Evolutionary conservation across 1,140 invertebrate species (phyloP), one percentile per base, ranked within the genome.

Genomic region (Drosophila erecta): DNA sequence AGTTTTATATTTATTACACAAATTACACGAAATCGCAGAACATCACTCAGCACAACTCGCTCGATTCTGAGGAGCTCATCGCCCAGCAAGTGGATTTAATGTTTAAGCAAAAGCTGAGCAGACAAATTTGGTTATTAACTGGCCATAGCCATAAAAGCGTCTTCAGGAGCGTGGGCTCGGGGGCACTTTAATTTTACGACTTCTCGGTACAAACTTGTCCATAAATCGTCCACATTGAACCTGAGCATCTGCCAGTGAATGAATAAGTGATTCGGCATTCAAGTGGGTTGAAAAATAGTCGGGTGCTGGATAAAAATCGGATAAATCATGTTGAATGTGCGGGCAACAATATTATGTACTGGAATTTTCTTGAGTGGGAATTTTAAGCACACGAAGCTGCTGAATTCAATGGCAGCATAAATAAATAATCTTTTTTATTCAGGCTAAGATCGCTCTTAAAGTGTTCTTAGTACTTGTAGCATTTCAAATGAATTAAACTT

Each of bases 51-150:
- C 24, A 12, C 41, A 37, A 33, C 27, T 27, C 37, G 22, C 64
- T 49, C 66, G 65, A 35, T 69, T 56, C 54, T 54, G 30, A 40
- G 35, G 3, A 47, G 41, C 64, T 59, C 65, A 70, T 70, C 51
- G 49, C 35, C 6, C n/a, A 57, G 67, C 43, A 38, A 47, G 47
- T 56, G n/a, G 20, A 50, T 15, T 71, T 37, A 70, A 57, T 38
- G 58, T 30, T 30, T 30, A 30, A 30, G 30, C 46, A 47, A 46
- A 73, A 69, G 81, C 77, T 77, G 66, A 85, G 81, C 72, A 76
- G 70, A 87, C 83, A 86, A 87, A 87, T 86, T 86, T 87, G 70
- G 55, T 79, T 87, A 86, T 79, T 86, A 83, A 72, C 83, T 66
- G 70, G 71, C 79, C 46, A 50, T 62, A 62, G 69, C 54, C 61